Conservation (phyloP, 2,888 invertebrate species). For the Polyommatus iphigenia region DNA sequence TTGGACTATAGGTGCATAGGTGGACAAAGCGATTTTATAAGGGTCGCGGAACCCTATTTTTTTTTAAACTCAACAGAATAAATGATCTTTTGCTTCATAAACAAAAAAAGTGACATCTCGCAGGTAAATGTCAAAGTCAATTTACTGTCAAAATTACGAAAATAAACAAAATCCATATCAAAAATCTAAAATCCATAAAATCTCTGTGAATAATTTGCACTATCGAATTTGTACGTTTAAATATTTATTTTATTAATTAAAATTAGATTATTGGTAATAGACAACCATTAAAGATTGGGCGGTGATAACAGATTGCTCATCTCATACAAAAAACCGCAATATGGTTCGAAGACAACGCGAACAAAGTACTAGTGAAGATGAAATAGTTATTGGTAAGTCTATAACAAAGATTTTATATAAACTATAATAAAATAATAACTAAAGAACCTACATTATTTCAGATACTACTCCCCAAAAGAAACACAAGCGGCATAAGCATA, state of each 20-base stretch:
- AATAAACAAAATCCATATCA: too few relatives aligned
- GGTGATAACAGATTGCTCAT: not conserved
- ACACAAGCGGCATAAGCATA: conserved; percentile 84
- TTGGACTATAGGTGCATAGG: too few relatives aligned
- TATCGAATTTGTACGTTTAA: not conserved
- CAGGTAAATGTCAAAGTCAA: too few relatives aligned
- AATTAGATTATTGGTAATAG: not conserved
- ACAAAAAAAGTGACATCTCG: too few relatives aligned
- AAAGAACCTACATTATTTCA: conserved; percentile 44
- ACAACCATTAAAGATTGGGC: not conserved
- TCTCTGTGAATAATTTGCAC: too few relatives aligned
- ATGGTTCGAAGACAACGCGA: conserved; percentile 74
- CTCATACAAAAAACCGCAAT: conserved; percentile 15
- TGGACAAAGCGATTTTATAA: too few relatives aligned
- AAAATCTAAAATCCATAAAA: too few relatives aligned
- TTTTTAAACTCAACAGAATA: too few relatives aligned
- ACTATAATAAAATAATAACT: not conserved
- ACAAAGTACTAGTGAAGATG: conserved; percentile 71
- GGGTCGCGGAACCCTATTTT: too few relatives aligned
- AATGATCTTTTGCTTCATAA: too few relatives aligned
- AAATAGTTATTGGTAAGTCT: conserved; percentile 69
- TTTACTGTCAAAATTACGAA: too few relatives aligned
- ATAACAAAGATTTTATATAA: not conserved
- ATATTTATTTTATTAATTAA: not conserved
- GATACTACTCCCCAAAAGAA: conserved; percentile 78